A percentile compares a stretch with the other conserved stretches of the same genome.
Conservation (phyloP, 2,888 invertebrate species). For the Lordiphosa andalusiaca region DNA sequence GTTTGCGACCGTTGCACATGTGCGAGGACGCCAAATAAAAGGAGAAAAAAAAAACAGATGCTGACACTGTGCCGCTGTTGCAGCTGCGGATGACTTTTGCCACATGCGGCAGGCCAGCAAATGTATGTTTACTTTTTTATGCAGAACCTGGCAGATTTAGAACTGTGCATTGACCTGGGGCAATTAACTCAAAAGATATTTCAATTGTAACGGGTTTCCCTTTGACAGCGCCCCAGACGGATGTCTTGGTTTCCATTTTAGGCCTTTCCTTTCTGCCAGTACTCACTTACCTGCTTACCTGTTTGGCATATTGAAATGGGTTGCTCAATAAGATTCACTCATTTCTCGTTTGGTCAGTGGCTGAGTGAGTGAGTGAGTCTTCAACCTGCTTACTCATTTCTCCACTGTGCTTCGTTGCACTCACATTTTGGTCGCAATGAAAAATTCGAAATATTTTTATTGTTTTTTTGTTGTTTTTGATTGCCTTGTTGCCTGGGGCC, state of each 20-base stretch:
- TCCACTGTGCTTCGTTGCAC: background rate
- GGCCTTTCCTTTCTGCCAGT: constrained; percentile 51
- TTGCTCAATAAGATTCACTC: constrained; percentile 20
- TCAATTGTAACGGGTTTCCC: constrained; percentile 33
- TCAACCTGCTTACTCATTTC: background rate
- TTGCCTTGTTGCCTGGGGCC: constrained; percentile 1
- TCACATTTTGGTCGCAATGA: background rate
- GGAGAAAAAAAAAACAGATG: constrained; percentile 53
- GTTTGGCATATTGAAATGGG: constrained; percentile 37
- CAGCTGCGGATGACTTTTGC: constrained; percentile 39
- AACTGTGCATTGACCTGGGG: constrained; percentile 54
- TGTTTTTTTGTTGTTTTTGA: background rate
- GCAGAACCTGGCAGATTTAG: constrained; percentile 13
- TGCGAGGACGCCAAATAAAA: constrained; percentile 55
- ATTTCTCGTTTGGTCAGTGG: constrained; percentile 23
- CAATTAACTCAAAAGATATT: constrained; percentile 27
- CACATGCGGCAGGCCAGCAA: constrained; percentile 41
- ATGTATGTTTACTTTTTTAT: constrained; percentile 20
- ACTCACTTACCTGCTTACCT: constrained; percentile 31
- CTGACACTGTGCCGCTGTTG: constrained; percentile 41
- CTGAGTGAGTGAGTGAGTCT: background rate
- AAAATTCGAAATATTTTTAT: constrained; percentile 5
- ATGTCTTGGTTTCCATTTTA: constrained; percentile 32
- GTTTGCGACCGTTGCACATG: constrained; percentile 51
- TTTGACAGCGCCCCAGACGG: constrained; percentile 14